phyloP scores from a whole-genome alignment of 2,888 invertebrate species.

The Tanytarsus gracilentus region DNA sequence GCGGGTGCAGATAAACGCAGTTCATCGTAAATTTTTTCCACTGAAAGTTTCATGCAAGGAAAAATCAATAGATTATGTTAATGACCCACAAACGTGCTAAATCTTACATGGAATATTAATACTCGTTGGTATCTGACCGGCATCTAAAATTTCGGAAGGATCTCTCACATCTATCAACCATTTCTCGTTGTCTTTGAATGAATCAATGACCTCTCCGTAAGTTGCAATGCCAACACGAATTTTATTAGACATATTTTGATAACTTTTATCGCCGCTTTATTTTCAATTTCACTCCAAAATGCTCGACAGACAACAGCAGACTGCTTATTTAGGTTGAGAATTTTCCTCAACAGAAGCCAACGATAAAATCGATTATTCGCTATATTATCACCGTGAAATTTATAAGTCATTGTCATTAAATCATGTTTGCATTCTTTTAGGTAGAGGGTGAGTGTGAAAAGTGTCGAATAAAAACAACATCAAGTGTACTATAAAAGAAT shows the following conservation, averaged over 20 bases:
- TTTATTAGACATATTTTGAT: neutral
- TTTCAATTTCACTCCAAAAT: too few relatives aligned
- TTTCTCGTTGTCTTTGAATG: slow-evolving; percentile 44
- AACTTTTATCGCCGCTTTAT: neutral
- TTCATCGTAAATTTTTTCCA: slow-evolving; percentile 34
- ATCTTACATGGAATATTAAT: slow-evolving; percentile 63
- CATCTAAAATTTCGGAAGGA: slow-evolving; percentile 57
- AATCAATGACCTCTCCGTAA: slow-evolving; percentile 43
- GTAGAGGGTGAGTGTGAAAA: too few relatives aligned
- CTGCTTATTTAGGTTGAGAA: too few relatives aligned
- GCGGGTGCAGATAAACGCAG: slow-evolving; percentile 36
- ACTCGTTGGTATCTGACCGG: slow-evolving; percentile 60
- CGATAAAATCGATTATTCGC: too few relatives aligned
- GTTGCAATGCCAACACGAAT: slow-evolving; percentile 20
- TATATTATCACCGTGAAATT: too few relatives aligned
- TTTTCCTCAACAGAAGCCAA: too few relatives aligned
- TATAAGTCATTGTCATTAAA: too few relatives aligned
- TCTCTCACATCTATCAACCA: slow-evolving; percentile 71
- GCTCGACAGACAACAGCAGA: too few relatives aligned
- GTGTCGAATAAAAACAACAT: too few relatives aligned
- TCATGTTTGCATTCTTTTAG: too few relatives aligned
- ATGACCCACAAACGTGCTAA: too few relatives aligned
- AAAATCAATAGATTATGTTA: neutral
- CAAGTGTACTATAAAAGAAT: too few relatives aligned
- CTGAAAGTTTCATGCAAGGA: neutral